phyloP scores from a whole-genome alignment of 2,797 vertebrate species.

The Lates japonicus region DNA sequence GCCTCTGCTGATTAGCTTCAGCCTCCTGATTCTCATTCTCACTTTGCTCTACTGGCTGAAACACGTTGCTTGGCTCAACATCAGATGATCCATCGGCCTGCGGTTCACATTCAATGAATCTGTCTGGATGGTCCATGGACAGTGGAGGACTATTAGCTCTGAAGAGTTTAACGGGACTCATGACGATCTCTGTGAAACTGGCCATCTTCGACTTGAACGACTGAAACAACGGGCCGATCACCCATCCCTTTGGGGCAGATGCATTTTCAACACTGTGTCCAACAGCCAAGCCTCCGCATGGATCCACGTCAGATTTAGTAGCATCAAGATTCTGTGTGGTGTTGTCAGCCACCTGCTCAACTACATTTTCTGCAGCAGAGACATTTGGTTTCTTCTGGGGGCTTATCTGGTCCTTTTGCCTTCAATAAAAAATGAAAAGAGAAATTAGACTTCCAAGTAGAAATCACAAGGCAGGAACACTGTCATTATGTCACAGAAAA shows the following conservation, averaged over 20 bases:
- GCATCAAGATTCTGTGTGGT: constrained; percentile 14
- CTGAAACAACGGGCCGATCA: constrained; percentile 90
- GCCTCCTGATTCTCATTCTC: constrained; percentile 18
- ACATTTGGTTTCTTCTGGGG: constrained; percentile 11
- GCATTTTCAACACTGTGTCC: constrained; percentile 33
- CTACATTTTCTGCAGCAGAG: constrained; percentile 33
- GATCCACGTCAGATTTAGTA: constrained; percentile 38
- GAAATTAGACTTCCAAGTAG: constrained; percentile 1
- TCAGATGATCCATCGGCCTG: not conserved
- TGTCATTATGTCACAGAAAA: not conserved
- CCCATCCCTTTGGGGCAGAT: constrained; percentile 82
- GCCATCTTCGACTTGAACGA: constrained; percentile 92
- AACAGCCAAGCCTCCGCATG: not conserved
- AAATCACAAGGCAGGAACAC: not conserved
- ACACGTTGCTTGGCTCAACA: not conserved
- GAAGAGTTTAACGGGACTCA: constrained; percentile 87
- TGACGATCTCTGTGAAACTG: constrained; percentile 92
- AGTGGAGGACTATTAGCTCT: constrained; percentile 61
- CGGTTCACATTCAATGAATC: constrained; percentile 5
- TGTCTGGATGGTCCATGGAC: constrained; percentile 14
- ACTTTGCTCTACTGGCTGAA: constrained; percentile 17
- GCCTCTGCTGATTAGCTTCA: not conserved
- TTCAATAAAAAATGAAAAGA: constrained; percentile 24
- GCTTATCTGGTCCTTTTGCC: constrained; percentile 46
- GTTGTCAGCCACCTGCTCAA: constrained; percentile 16